phyloP scores from a whole-genome alignment of 2,113 vertebrate genomes.

The Boulengeromyrus knoepffleri region DNA sequence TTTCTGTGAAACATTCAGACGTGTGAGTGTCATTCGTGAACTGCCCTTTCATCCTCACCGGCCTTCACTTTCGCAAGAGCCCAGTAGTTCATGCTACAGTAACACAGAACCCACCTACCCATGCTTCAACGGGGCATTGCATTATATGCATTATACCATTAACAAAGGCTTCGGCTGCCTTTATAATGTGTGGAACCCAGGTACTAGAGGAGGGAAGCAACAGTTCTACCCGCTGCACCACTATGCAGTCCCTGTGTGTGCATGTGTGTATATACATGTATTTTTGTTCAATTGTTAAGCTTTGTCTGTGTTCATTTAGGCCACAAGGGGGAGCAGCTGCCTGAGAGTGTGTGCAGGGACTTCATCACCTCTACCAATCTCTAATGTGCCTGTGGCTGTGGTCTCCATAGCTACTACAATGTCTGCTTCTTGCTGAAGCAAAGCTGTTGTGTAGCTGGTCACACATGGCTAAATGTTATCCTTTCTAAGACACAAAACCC shows the following conservation, averaged over 20 bases:
- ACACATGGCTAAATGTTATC: slow-evolving; percentile 8
- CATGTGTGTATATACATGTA: background rate
- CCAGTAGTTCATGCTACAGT: background rate
- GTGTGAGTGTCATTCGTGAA: background rate
- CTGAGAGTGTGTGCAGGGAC: slow-evolving; percentile 1
- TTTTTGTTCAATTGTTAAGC: background rate
- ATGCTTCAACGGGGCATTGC: background rate
- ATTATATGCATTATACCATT: background rate
- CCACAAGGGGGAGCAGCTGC: slow-evolving; percentile 10
- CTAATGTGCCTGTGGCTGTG: slow-evolving; percentile 8
- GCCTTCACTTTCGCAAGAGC: background rate
- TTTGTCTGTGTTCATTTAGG: background rate
- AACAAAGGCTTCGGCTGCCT: background rate
- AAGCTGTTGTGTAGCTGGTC: background rate
- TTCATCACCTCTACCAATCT: slow-evolving; percentile 1
- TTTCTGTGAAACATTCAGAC: background rate
- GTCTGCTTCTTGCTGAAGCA: background rate
- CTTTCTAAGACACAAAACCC: slow-evolving; percentile 20
- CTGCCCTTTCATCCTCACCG: background rate
- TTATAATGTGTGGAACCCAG: background rate
- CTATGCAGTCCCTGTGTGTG: background rate
- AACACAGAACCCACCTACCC: background rate
- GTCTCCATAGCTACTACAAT: slow-evolving; percentile 29
- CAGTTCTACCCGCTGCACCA: background rate
- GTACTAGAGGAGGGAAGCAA: background rate